Evolutionary conservation across 1,140 invertebrate genomes (phyloP), one percentile per base, ranked within the genome.

Genomic region (Temnothorax nylanderi): DNA sequence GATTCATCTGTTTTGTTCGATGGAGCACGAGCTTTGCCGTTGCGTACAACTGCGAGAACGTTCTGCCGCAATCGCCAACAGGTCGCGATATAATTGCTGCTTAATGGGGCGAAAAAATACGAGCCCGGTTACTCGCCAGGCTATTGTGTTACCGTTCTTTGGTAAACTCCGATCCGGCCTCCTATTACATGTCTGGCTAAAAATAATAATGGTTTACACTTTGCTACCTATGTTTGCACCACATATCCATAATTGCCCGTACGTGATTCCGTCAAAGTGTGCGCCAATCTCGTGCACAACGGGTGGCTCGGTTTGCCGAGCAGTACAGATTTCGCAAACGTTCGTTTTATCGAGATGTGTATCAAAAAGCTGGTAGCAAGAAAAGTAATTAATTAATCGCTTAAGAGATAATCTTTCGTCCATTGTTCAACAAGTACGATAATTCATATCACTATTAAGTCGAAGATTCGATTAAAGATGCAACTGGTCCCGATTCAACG

Each of bases 181-280:
- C 85, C 77, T 88, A 84, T 92, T 92, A 90, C 89, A 91, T 86
- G 88, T 90, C 85, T 86, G 72, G 77, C 80, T 93, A 93, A 94
- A 93, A 94, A 94, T 93, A 93, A 94, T 90, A 87, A 86, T 92
- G 88, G 90, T 94, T 94, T 94, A 93, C 93, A 93, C 89, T 92
- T 92, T 90, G 92, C 92, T 94, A 94, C 91, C 87, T 86, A 93
- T 92, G 92, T 94, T 92, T 91, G 84, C 90, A 92, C 85, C 90
- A 77, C 90, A 88, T 88, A 91, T 64, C 74, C 69, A 77, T 91
- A 92, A 92, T 91, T 80, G 75, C 51, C 32, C 47, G 51, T 72
- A 60, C 54, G 82, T 86, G 84, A 86, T 76, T 86, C 37, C 44
- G 58, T 77, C 41, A 72, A 71, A 47, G 80, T 88, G 69, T 81